Evolutionary conservation across 2,797 vertebrate genomes (phyloP).

Genomic region (Propithecus deckenii): DNA sequence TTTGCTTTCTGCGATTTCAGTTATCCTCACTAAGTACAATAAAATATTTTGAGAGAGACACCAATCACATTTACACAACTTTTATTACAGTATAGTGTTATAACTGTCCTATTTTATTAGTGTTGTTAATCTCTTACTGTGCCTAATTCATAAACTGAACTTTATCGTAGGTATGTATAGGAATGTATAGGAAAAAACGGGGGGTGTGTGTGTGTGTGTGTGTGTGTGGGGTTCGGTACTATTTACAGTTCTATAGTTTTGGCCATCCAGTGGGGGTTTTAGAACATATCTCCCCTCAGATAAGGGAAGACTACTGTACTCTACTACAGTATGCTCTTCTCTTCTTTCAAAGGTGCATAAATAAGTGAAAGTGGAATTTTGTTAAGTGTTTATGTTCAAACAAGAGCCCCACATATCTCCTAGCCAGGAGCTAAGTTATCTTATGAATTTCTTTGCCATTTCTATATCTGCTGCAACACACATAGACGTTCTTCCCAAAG

Average conservation of each 20-base stretch:
- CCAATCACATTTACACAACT: not conserved
- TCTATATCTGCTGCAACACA: not conserved
- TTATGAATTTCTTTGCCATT: not conserved
- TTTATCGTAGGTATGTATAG: not conserved
- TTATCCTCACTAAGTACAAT: not conserved
- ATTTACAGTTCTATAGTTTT: not conserved
- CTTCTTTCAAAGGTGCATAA: not conserved
- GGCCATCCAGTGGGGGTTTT: not conserved
- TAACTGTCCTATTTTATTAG: not conserved
- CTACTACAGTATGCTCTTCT: not conserved
- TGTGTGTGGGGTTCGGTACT: not conserved
- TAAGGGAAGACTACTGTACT: not conserved
- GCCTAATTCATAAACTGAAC: not conserved
- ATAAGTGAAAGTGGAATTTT: slow-evolving; percentile 2
- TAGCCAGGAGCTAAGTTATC: not conserved
- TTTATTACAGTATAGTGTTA: not conserved
- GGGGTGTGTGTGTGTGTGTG: too few species aligned
- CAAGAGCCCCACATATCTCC: not conserved
- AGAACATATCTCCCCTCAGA: not conserved
- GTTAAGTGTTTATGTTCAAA: not conserved
- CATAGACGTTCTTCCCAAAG: not conserved
- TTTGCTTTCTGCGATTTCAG: not conserved
- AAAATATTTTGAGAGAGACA: too few species aligned
- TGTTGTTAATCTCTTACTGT: not conserved
- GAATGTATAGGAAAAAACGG: not conserved